Evolutionary conservation across 2,797 vertebrate species (phyloP).

Genomic region (Hemitrygon akajei): DNA sequence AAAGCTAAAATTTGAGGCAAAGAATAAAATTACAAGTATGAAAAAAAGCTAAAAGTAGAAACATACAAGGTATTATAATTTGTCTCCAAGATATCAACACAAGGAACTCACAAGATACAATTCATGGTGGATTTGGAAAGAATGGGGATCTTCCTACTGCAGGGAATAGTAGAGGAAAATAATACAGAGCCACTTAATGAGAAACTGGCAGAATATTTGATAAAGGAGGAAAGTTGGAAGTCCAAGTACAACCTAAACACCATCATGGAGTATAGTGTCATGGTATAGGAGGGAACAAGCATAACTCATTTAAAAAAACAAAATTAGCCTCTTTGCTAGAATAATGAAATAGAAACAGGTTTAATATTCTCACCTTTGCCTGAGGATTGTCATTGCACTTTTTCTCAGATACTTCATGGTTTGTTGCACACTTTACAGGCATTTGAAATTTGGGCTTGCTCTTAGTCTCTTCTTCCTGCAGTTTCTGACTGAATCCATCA

Average conservation of each 20-base stretch:
- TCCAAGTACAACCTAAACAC: background rate
- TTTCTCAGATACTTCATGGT: constrained; percentile 42
- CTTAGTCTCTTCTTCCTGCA: constrained; percentile 78
- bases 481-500: constrained; percentile 89
- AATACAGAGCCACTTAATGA: background rate
- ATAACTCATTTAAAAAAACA: constrained; percentile 10
- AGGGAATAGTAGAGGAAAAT: background rate
- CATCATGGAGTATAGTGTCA: background rate
- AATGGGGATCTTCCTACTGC: background rate
- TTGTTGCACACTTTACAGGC: constrained; percentile 45
- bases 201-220: background rate
- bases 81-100: background rate
- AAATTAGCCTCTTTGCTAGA: background rate
- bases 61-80: no score
- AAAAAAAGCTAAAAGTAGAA: background rate
- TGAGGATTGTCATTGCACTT: constrained; percentile 45
- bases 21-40: background rate
- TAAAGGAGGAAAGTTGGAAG: background rate
- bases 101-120: background rate
- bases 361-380: constrained; percentile 50
- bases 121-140: background rate
- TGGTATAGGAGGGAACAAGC: background rate
- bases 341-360: constrained; percentile 5
- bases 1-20: background rate
- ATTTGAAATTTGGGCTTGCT: constrained; percentile 70